Evolutionary conservation across 2,797 vertebrate species (phyloP), one percentile per base, ranked within the genome.

Genomic region (Nyctibius grandis): DNA sequence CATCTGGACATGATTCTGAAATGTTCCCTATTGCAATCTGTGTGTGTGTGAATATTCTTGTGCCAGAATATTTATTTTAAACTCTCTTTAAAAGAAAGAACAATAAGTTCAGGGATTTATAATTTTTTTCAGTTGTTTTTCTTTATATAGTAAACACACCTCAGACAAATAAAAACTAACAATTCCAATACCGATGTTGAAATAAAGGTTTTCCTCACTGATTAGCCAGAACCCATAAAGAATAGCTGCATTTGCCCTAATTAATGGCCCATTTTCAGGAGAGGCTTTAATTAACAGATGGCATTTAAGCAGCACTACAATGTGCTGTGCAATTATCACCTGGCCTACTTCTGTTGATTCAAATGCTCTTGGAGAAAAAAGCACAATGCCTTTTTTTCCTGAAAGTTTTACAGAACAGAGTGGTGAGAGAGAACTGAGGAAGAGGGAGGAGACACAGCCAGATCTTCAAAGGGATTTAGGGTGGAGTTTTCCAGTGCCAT

Each of bases 241-340:
- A 90, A 90, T 4, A 25, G 31, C n/a, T 74, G 33, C 38, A 40
- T 80, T 50, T 77, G 81, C 50, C 88, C 96, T 96, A 96, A 95
- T 96, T 97, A 95, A 92, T 91, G 84, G 12, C 88, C 88, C 36
- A 42, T 78, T 95, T 96, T 94, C 88, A 88, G 50, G 6, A 68
- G 14, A 83, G 50, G 53, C 20, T 96, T 95, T 97, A 95, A 97
- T 96, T 97, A 95, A 93, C 86, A 91, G 64, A 72, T 96, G 93
- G 96, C 94, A 91, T 91, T 91, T 80, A 83, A 80, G 60, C 60
- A 92, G 74, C 60, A 64, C n/a, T 72, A 74, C 57, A 70, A 7
- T 80, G n/a, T 69, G 68, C 45, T 56, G n/a, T 72, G 86, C 57
- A 94, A 89, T 95, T 94, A 95, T 76, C 68, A 95, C 88, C 95